Evolutionary conservation across 2,113 vertebrate genomes (phyloP), one percentile per base, ranked within the genome.

Genomic region (Vanacampus margaritifer): DNA sequence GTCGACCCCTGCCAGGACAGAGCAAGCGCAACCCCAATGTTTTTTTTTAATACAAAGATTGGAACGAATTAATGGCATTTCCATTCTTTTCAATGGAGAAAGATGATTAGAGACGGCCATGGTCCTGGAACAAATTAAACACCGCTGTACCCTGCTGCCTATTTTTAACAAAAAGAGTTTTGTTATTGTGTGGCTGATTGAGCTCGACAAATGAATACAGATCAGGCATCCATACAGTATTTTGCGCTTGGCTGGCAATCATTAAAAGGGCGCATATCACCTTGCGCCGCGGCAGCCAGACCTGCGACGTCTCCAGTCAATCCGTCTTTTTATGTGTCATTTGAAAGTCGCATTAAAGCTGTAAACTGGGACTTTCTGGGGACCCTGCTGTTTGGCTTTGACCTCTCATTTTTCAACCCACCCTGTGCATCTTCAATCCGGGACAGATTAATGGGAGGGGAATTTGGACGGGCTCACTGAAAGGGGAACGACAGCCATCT

Each of bases 391-490:
- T 70, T 50, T 58, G 57, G 78, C 86, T 83, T 78, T 90, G 89
- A 93, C 91, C 91, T 86, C 87, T 89, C 70, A n/a, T 87, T 89
- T 83, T 62, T 90, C 86, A 89, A 78, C 76, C 54, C 85, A 87
- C 59, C 91, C 88, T 88, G 1, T 62, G 88, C 84, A 81, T 88
- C 90, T 81, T 86, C 88, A 84, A 91, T 86, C 91, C 76, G 92
- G 84, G 90, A 88, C 90, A 93, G 90, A 93, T 94, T 94, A 92
- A 94, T 89, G 90, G 92, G 86, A 80, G 83, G 91, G 91, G 93
- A 90, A 93, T 94, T 91, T 92, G 93, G 92, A 92, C 86, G 86
- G 89, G 92, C 91, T 93, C 92, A 92, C 92, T 82, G 86, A 92
- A 94, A 89, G 88, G 90, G 58, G 58, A 61, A 92, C 89, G 86